Percentiles rank a stretch among this genome's conserved stretches.
phyloP scores from a whole-genome alignment of 2,888 invertebrate species.

The Apamea sordens region DNA sequence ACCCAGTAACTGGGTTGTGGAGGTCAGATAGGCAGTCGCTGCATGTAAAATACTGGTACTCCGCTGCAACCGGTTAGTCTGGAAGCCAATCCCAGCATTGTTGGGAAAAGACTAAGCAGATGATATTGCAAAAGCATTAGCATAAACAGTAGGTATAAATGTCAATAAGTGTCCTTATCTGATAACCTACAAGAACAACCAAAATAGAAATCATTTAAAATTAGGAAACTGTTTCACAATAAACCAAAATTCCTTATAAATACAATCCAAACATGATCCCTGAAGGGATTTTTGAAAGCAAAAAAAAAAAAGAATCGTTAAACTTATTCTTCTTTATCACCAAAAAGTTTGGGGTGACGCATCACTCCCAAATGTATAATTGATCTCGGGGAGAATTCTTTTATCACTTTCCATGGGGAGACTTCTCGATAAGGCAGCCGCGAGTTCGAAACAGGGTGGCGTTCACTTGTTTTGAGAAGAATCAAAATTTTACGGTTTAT shows the following conservation, averaged over 20 bases:
- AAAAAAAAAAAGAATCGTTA: slow-evolving; percentile 38
- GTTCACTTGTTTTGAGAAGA: neutral
- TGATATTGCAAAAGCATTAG: too few relatives aligned
- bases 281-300: slow-evolving; percentile 28
- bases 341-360: slow-evolving; percentile 58
- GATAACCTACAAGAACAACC: neutral
- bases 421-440: slow-evolving; percentile 16
- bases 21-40: too few relatives aligned
- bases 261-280: slow-evolving; percentile 43
- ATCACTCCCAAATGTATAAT: slow-evolving; percentile 70
- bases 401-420: slow-evolving; percentile 42
- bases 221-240: neutral
- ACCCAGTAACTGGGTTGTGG: too few relatives aligned
- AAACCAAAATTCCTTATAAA: slow-evolving; percentile 35
- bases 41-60: too few relatives aligned
- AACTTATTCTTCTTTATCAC: slow-evolving; percentile 63
- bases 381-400: slow-evolving; percentile 62
- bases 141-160: too few relatives aligned
- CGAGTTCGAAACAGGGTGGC: neutral
- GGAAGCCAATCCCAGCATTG: too few relatives aligned
- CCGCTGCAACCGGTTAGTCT: too few relatives aligned
- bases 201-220: neutral
- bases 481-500: slow-evolving; percentile 16
- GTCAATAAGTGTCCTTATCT: neutral
- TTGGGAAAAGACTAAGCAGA: too few relatives aligned